phyloP scores from a whole-genome alignment of 1,140 invertebrate species.

The Aleiodes sp. region DNA sequence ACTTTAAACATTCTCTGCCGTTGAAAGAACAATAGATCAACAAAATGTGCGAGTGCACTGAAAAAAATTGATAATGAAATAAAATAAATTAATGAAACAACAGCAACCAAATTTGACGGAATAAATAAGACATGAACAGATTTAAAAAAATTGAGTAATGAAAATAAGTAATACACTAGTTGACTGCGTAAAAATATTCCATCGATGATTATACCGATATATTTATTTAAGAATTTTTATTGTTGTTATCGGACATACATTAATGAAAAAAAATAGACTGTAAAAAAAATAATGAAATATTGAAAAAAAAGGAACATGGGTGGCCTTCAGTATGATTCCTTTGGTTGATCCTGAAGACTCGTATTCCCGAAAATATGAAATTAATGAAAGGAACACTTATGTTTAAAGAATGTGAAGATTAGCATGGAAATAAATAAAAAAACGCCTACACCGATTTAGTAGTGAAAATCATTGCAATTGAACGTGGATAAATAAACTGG shows the following conservation, averaged over 20 bases:
- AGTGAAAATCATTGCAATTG: constrained; percentile 5
- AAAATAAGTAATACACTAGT: constrained; percentile 47
- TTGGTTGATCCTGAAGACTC: constrained; percentile 55
- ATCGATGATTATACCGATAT: constrained; percentile 60
- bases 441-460: constrained; percentile 10
- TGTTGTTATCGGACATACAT: constrained; percentile 61
- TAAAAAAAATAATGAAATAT: constrained; percentile 52
- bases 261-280: constrained; percentile 55
- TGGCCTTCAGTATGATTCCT: constrained; percentile 62
- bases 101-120: constrained; percentile 26
- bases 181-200: constrained; percentile 61
- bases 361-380: constrained; percentile 28
- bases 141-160: constrained; percentile 28
- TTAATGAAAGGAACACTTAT: constrained; percentile 20
- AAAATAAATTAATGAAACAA: not conserved
- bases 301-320: constrained; percentile 55
- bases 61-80: too few species aligned
- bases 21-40: not conserved
- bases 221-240: constrained; percentile 66
- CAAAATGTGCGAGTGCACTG: too few species aligned
- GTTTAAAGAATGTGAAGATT: not conserved
- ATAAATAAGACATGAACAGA: constrained; percentile 29
- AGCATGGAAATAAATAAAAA: not conserved
- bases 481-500: constrained; percentile 1
- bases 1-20: not conserved